These are phyloP conservation scores for Amphipyra tragopoginis DNA, from an alignment of 2,888 invertebrate genomes.

Conservation along the genomic window DNA sequence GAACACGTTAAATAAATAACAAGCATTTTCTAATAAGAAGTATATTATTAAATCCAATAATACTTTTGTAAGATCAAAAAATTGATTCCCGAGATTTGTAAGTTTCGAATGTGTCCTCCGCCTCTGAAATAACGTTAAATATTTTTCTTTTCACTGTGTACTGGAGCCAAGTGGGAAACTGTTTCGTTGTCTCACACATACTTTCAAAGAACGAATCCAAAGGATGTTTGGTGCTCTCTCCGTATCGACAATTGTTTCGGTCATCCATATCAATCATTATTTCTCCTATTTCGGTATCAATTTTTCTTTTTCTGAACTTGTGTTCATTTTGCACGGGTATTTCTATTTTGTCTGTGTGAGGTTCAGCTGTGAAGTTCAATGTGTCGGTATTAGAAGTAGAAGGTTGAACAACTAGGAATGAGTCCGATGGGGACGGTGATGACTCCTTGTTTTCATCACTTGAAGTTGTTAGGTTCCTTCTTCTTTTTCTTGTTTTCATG, in stretches of 20 bases:
- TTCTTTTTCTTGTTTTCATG: conserved; percentile 56
- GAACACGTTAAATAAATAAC: neutral
- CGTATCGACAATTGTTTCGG: conserved; percentile 33
- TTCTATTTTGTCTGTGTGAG: conserved; percentile 42
- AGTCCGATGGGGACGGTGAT: conserved; percentile 52
- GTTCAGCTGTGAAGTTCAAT: conserved; percentile 45
- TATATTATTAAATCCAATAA: conserved; percentile 21
- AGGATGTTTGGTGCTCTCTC: conserved; percentile 48
- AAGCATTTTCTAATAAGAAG: conserved; percentile 16
- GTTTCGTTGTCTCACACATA: conserved; percentile 61
- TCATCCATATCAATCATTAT: conserved; percentile 61
- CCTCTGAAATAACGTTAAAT: conserved; percentile 58
- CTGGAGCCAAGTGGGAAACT: conserved; percentile 58
- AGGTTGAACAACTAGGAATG: conserved; percentile 53
- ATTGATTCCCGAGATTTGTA: conserved; percentile 58
- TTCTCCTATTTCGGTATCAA: conserved; percentile 55
- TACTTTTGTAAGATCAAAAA: conserved; percentile 37
- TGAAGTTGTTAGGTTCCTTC: conserved; percentile 30
- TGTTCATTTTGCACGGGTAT: conserved; percentile 46
- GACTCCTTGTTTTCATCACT: conserved; percentile 53
- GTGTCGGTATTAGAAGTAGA: conserved; percentile 55
- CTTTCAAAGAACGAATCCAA: conserved; percentile 59
- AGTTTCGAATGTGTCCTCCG: conserved; percentile 59
- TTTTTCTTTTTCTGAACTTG: conserved; percentile 54
- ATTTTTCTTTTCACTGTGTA: conserved; percentile 61